Conservation (phyloP, 2,113 vertebrate species). For the Candoia aspera region DNA sequence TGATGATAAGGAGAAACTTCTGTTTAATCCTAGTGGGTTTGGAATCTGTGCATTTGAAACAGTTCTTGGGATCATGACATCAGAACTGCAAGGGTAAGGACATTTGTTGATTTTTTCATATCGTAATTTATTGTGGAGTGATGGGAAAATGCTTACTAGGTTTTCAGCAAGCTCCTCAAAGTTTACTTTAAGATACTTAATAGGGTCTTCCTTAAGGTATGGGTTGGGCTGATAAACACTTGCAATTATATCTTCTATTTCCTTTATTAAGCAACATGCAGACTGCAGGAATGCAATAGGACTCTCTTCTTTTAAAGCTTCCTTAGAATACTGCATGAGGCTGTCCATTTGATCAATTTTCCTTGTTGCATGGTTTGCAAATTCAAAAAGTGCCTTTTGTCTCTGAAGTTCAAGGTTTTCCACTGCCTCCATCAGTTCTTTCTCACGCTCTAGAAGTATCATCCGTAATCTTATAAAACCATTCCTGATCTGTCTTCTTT, state of each 20-base stretch:
- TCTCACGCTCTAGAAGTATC: conserved; percentile 67
- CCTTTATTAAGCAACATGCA: conserved; percentile 62
- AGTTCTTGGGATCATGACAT: conserved; percentile 58
- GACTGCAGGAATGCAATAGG: conserved; percentile 70
- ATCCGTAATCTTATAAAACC: conserved; percentile 65
- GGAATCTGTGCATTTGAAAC: conserved; percentile 52
- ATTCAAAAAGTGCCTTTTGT: conserved; percentile 67
- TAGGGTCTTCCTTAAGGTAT: conserved; percentile 57
- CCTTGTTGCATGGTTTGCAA: conserved; percentile 39
- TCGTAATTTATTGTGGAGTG: conserved; percentile 33
- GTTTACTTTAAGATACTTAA: conserved; percentile 55
- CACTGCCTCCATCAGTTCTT: conserved; percentile 65
- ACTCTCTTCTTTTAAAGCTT: conserved; percentile 68
- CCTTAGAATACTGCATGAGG: conserved; percentile 70
- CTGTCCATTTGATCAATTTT: conserved; percentile 67
- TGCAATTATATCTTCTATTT: conserved; percentile 65
- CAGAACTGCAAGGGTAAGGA: conserved; percentile 54
- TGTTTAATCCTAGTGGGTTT: conserved; percentile 48
- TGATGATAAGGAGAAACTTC: conserved; percentile 56
- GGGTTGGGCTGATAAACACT: conserved; percentile 62
- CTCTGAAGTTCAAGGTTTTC: conserved; percentile 67
- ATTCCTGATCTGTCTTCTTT: conserved; percentile 67
- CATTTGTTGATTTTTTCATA: conserved; percentile 41
- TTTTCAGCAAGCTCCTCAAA: conserved; percentile 57
- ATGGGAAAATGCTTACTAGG: conserved; percentile 63